These are phyloP conservation scores for Sitta carolinensis DNA, from an alignment of 2,797 vertebrate genomes.

Conservation along the genomic window DNA sequence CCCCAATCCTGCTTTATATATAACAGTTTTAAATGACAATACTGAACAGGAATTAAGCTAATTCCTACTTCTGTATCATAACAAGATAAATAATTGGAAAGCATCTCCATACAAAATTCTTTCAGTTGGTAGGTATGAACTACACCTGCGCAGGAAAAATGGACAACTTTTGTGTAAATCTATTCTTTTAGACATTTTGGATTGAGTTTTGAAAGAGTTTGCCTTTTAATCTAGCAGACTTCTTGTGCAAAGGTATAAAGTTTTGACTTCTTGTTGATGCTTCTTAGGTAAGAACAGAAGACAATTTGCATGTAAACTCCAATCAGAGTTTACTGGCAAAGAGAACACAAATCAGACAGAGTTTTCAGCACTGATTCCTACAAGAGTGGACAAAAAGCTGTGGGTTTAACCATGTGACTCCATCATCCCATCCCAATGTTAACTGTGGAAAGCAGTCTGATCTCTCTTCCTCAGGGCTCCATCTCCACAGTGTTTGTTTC, in stretches of 20 bases:
- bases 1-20: not conserved
- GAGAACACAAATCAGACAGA: not conserved
- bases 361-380: not conserved
- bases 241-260: not conserved
- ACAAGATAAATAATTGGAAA: not conserved
- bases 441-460: not conserved
- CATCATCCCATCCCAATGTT: rapidly evolving
- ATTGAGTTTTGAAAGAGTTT: not conserved
- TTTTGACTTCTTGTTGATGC: not conserved
- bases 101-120: not conserved
- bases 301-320: not conserved
- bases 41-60: not conserved
- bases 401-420: not conserved
- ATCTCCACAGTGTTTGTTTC: not conserved
- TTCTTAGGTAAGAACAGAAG: not conserved
- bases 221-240: not conserved
- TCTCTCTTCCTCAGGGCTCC: not conserved
- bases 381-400: not conserved
- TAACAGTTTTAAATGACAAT: not conserved
- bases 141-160: not conserved
- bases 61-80: not conserved
- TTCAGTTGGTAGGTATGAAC: not conserved
- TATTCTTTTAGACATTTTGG: not conserved
- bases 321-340: not conserved
- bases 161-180: not conserved